Base-by-base conservation (phyloP, 2,888 invertebrate genomes). In the Agelastica alni region DNA sequence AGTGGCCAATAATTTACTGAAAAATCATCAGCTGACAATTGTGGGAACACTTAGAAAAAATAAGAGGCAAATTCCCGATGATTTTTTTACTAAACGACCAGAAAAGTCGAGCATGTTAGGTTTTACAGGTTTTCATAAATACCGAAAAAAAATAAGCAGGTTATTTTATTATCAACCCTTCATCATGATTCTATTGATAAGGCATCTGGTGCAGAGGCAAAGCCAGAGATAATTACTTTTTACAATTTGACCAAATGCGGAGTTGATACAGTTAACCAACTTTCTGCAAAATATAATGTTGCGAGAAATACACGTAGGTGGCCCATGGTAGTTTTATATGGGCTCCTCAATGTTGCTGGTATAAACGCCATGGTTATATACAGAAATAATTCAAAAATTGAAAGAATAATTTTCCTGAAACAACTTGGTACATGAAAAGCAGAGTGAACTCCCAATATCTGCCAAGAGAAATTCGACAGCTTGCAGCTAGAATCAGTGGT, bases 191-290 rank as follows among this genome's bases (percentile, higher is more conserved):
- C 17, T 20, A 56, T 60, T 31, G 56, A 59, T 39, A 12, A 37
- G 14, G 26, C 12, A 16, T 42, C 53, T 10, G 48, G 52, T 12
- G 56, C 48, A 4, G 46, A 53, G 30, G 31, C 42, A 7, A 52
- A 58, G 44, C 58, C 62, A 10, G 60, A 58, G 28, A n/a, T n/a
- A n/a, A n/a, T n/a, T n/a, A n/a, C n/a, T n/a, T n/a, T n/a, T n/a
- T n/a, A n/a, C n/a, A n/a, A 57, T 61, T 28, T 31, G 6, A 62
- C 56, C 12, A 62, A 69, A 62, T 61, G 60, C 36, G 65, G 60
- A 44, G 65, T 67, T 12, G 63, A 69, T 56, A 59, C 59, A 16
- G 57, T 64, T 16, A 64, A 64, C 47, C 55, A 62, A 51, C 53
- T 65, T 45, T 55, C 37, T 43, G 55, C 54, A 7, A 43, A 45